A percentile compares a stretch with the other conserved stretches of the same genome.
phyloP scores from a whole-genome alignment of 2,113 vertebrate genomes.

The Cinclus mexicanus region DNA sequence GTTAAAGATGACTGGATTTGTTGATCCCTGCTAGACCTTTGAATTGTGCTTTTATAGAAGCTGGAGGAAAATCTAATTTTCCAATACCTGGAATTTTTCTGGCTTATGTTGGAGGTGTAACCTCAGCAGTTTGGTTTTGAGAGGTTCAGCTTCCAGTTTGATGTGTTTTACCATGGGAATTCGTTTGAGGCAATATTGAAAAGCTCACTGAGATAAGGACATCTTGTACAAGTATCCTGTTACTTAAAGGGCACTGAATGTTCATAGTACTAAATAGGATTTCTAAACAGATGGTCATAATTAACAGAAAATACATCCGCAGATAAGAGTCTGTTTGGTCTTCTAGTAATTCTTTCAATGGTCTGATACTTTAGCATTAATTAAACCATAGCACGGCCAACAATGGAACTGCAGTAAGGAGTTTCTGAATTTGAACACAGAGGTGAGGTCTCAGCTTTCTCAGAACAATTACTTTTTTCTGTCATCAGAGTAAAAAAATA shows the following conservation, averaged over 20 bases:
- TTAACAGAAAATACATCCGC: slow-evolving; percentile 55
- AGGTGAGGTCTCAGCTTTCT: not conserved
- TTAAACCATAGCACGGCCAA: slow-evolving; percentile 5
- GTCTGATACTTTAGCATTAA: slow-evolving; percentile 25
- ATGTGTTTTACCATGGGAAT: not conserved
- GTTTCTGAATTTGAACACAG: not conserved
- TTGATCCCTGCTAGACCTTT: not conserved
- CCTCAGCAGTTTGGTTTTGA: not conserved
- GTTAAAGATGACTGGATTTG: not conserved
- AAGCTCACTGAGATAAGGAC: slow-evolving; percentile 33
- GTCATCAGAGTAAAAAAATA: not conserved
- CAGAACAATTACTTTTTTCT: not conserved
- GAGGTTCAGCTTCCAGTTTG: not conserved
- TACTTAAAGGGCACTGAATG: slow-evolving; percentile 37
- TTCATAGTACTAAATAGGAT: slow-evolving; percentile 47
- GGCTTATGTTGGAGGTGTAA: not conserved
- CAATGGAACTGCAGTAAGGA: not conserved
- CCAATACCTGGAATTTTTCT: not conserved
- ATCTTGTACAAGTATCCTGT: slow-evolving; percentile 45
- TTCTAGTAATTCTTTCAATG: slow-evolving; percentile 53
- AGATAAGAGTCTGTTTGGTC: slow-evolving; percentile 24
- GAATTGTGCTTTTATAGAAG: not conserved
- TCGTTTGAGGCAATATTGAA: not conserved
- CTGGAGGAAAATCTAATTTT: not conserved
- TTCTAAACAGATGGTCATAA: slow-evolving; percentile 59